These are phyloP conservation scores for Bombus fervidus DNA, from an alignment of 1,140 invertebrate genomes.

Conservation along the genomic window DNA sequence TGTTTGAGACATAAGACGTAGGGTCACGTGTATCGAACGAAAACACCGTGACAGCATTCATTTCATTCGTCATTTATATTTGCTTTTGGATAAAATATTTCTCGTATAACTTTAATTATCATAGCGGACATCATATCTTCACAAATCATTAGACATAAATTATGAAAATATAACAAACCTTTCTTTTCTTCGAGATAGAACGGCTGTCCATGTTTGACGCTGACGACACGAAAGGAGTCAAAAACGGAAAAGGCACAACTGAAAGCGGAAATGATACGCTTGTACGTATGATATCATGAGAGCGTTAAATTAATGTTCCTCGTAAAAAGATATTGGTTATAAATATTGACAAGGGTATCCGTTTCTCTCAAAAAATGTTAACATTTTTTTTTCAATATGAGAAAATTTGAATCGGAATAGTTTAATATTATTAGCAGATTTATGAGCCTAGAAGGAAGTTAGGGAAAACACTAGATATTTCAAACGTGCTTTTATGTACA, in stretches of 20 bases:
- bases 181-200: conserved; percentile 80
- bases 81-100: conserved; percentile 59
- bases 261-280: conserved; percentile 15
- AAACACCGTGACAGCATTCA: conserved; percentile 61
- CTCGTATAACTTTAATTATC: conserved; percentile 17
- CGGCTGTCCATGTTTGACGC: conserved; percentile 74
- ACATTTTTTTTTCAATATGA: not conserved
- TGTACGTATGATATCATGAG: not conserved
- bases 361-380: not conserved
- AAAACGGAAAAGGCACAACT: conserved; percentile 18
- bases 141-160: conserved; percentile 14
- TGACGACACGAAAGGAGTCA: not conserved
- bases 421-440: not conserved
- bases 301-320: conserved; percentile 14
- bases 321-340: not conserved
- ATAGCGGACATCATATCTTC: conserved; percentile 66
- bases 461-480: not conserved
- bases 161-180: conserved; percentile 72
- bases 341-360: not conserved
- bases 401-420: not conserved
- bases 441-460: not conserved
- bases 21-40: not conserved
- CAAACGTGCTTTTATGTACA: no score
- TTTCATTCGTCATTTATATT: conserved; percentile 10
- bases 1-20: not conserved